Evolutionary conservation across 2,888 invertebrate species (phyloP), one percentile per base, ranked within the genome.

Genomic region (Lasioglossum figueresi): DNA sequence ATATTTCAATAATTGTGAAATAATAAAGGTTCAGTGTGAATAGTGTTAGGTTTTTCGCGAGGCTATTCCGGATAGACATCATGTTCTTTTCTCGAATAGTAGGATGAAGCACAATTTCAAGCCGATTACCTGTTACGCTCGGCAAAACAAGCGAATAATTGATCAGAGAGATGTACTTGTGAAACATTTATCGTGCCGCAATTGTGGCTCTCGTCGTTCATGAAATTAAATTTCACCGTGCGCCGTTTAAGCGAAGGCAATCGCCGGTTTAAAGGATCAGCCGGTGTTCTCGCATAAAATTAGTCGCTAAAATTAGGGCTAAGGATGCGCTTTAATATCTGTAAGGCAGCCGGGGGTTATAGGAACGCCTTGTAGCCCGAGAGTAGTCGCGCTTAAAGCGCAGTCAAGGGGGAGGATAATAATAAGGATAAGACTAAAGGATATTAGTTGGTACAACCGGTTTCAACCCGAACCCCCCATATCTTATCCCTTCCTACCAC

Each of bases 371-470:
- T 76, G 84, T 83, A 73, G 68, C 86, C 74, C 8, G 76, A 34
- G 82, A 82, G 84, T 85, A 84, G 86, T 79, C 88, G 70, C 82
- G 85, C 77, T 87, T 84, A 86, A 88, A 86, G 85, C 82, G 88
- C 85, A 89, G 90, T 86, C 86, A 83, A 91, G 92, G 91, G 59
- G 92, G 88, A 88, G 90, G 90, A 92, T 93, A 92, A 94, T 93
- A 93, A 94, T 93, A 93, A 93, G 93, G 94, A 93, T 93, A 93
- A 94, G 93, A 94, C 92, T 93, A 90, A 94, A 92, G 90, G 94
- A 93, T 94, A 94, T 94, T 94, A 94, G 93, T 93, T 92, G 91
- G 92, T 89, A 92, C 91, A 91, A 92, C 89, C 92, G 84, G 81
- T 86, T 83, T 71, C 78, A 70, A 71, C 83, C 77, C 82, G 59